Base-by-base conservation (phyloP, 1,140 invertebrate species). In the Coelopa frigida region DNA sequence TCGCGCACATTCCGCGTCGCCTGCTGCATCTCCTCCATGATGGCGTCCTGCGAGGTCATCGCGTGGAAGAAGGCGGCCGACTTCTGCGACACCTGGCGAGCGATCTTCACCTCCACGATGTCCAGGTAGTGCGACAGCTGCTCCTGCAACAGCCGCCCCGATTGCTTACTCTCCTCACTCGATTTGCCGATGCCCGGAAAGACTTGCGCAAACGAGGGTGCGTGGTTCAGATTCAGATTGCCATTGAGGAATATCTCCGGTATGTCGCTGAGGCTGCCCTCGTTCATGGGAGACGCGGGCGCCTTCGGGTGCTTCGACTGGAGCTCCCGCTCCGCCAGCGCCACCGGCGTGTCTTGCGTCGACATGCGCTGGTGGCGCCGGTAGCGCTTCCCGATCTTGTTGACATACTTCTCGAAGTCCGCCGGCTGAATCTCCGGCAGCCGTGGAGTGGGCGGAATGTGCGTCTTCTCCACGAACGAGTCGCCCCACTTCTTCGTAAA, bases 401-500 rank as follows among this genome's bases (percentile, higher is more conserved):
- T 83, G 53, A 94, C 71, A 72, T 98, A 98, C 29, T 77, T 73
- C 52, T 92, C 84, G 73, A 98, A 95, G 71, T 95, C 87, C 33
- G 81, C 76, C 56, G 81, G 78, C 3, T 78, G 83, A 21, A 97
- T 83, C 57, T 92, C 84, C 32, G 89, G 89, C 49, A 98, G 72
- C 68, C 86, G 84, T 2, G 82, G 79, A 55, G 86, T 86, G 44
- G 81, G 79, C 17, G 82, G 78, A 59, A 96, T 81, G 14, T 82
- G 75, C 20, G 75, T 70, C 55, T 83, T 84, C 49, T 95, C 92
- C 6, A 94, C 78, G 72, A 98, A 98, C 46, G 79, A 79, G 59
- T 96, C 93, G 31, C 96, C 95, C 96, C 96, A 99, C 51, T 92
- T 94, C 70, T 92, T 93, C 1, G 94, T 96, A 59, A 99, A 94